Percentiles rank a stretch among this genome's conserved stretches.
phyloP scores from a whole-genome alignment of 1,140 invertebrate genomes.

The Platyura marginata region DNA sequence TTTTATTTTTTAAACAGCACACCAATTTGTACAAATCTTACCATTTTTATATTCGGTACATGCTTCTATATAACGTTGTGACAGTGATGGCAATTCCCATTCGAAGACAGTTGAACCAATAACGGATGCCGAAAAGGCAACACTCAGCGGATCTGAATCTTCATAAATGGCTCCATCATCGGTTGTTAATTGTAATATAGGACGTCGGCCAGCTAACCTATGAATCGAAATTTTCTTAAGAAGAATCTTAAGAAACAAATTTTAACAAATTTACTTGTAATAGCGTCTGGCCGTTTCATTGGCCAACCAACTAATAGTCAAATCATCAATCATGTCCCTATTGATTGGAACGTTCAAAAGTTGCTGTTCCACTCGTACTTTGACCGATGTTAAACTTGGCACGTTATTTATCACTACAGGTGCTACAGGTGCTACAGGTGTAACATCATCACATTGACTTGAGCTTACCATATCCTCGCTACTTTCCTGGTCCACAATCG shows the following conservation, averaged over 20 bases:
- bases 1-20: not conserved
- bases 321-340: conserved; percentile 31
- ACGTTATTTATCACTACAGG: too few relatives aligned
- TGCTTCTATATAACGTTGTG: conserved; percentile 40
- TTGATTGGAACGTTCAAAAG: conserved; percentile 40
- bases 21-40: conserved; percentile 14
- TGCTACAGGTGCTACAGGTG: too few relatives aligned
- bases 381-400: conserved; percentile 30
- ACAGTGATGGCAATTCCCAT: conserved; percentile 40
- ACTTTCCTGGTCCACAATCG: too few relatives aligned
- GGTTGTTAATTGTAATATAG: conserved; percentile 40
- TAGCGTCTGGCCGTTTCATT: conserved; percentile 47
- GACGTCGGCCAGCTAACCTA: conserved; percentile 22
- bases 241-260: not conserved
- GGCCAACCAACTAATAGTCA: conserved; percentile 46
- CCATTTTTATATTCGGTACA: conserved; percentile 34
- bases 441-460: too few relatives aligned
- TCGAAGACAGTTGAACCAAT: conserved; percentile 36
- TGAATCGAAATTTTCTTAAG: conserved; percentile 1
- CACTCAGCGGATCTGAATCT: conserved; percentile 38
- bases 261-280: conserved; percentile 34
- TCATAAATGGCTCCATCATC: conserved; percentile 43
- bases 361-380: conserved; percentile 41
- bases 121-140: conserved; percentile 27
- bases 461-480: too few relatives aligned